Base-by-base conservation (phyloP, 2,888 invertebrate species). In the Neoscelio sp. region DNA sequence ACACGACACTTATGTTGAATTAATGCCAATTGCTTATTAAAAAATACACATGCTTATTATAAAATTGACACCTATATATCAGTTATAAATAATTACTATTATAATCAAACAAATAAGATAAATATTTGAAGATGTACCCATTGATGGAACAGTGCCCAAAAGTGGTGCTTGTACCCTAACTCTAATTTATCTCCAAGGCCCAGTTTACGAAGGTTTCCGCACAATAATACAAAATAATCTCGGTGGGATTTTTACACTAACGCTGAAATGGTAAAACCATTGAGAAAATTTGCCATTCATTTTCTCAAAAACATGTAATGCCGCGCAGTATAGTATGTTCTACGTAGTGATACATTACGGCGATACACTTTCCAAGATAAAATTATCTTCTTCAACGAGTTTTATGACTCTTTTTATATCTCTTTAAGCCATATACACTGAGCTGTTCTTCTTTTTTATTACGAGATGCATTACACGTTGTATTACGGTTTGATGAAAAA, bases 331-430 rank as follows among this genome's bases (percentile, higher is more conserved):
- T 18, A 70, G 23, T 52, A 33, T 26, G 38, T 12, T 46, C 26
- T 17, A 50, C 46, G 46, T 12, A 46, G 56, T 64, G 73, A 64
- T 60, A 64, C 54, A 71, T 71, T 62, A 54, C 48, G 20, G 8
- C 26, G 56, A 64, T 64, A 56, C n/a, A n/a, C 64, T 64, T 70
- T 48, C 20, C 50, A 30, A 52, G 56, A 56, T 48, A 74, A 74
- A 65, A 65, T 74, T 50, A 74, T 58, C 54, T 64, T 42, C 58
- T 58, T 48, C 23, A 64, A 65, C 65, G 56, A 74, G 60, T 75
- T 75, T 75, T 52, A 75, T 54, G 67, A 60, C 52, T 67, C 67
- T 46, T 67, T 74, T 67, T 67, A 65, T 50, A 50, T 50, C 74
- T 50, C 56, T 74, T 74, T 74, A 65, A 74, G 58, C 65, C 48